These are phyloP conservation scores for Chaetops frenatus DNA, from an alignment of 2,113 vertebrate genomes.

Conservation along the genomic window DNA sequence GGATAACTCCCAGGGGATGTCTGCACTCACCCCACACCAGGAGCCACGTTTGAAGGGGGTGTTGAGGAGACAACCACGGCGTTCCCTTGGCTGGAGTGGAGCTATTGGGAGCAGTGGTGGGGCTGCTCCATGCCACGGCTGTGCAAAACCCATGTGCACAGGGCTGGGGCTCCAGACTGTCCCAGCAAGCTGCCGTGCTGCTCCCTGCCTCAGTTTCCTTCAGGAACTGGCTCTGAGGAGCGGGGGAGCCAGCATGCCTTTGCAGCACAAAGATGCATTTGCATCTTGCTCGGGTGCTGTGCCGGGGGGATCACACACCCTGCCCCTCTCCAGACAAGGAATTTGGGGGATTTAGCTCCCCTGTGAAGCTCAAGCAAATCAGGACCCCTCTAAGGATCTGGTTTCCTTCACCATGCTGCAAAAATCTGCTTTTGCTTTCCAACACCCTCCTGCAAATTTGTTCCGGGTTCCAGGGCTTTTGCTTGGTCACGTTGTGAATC, in stretches of 20 bases:
- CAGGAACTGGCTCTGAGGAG: too few species aligned
- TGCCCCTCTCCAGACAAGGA: background rate
- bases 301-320: background rate
- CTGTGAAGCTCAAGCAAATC: background rate
- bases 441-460: background rate
- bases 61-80: background rate
- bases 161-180: background rate
- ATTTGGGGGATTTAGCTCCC: background rate
- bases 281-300: accelerated
- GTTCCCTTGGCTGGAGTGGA: background rate
- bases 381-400: background rate
- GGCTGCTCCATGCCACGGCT: background rate
- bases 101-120: accelerated
- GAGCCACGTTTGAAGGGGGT: accelerated
- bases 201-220: background rate
- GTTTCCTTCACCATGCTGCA: background rate
- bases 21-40: accelerated
- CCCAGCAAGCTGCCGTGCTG: background rate
- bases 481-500: background rate
- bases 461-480: background rate
- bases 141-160: accelerated
- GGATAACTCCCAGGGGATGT: background rate
- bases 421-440: conserved; percentile 25
- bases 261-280: background rate
- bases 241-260: accelerated